Conservation (phyloP, 2,797 vertebrate species). For the Spinus pinus region DNA sequence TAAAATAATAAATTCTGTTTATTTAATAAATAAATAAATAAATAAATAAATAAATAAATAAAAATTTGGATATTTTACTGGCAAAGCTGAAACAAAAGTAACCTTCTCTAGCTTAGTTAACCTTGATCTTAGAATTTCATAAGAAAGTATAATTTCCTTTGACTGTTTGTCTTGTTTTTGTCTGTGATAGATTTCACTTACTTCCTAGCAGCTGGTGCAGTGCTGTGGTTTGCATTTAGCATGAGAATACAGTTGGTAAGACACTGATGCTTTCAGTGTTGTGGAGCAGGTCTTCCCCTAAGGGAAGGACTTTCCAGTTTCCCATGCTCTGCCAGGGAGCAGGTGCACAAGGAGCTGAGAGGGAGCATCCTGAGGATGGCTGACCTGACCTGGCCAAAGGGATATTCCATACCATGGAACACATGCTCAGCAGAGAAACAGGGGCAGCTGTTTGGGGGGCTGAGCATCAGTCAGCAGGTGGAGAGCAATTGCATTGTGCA, state of each 20-base stretch:
- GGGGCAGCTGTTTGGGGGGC: accelerated
- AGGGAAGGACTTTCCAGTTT: background rate
- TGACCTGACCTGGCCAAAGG: background rate
- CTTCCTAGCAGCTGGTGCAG: background rate
- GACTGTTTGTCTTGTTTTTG: background rate
- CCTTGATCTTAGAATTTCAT: background rate
- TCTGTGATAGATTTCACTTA: background rate
- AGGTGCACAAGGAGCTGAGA: background rate
- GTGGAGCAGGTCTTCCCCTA: background rate
- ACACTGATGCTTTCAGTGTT: accelerated
- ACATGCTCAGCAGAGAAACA: background rate
- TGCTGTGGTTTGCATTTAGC: background rate
- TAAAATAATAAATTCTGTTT: background rate
- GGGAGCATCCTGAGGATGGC: background rate
- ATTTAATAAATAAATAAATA: background rate
- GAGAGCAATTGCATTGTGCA: background rate
- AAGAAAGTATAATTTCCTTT: background rate
- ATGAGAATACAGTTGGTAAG: background rate
- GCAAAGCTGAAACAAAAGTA: background rate
- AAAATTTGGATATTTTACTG: background rate
- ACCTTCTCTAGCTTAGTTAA: background rate
- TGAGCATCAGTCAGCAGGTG: accelerated
- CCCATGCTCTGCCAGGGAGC: background rate
- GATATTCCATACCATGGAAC: background rate
- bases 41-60: background rate